Conservation (phyloP, 2,797 vertebrate species). For the Tamandua tetradactyla region DNA sequence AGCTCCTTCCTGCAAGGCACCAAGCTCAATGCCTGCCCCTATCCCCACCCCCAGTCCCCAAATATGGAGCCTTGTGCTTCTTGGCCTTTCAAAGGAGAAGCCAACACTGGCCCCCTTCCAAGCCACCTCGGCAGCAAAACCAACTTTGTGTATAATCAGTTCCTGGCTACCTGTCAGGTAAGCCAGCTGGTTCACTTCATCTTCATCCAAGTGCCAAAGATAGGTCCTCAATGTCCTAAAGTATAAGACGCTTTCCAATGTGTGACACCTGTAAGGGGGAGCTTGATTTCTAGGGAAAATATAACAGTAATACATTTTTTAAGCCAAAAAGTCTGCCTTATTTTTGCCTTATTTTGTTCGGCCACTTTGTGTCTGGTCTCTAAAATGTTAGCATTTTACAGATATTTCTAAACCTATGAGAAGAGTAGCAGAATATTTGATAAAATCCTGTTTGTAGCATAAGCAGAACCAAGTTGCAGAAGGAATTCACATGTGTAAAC, state of each 20-base stretch:
- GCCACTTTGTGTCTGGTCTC: neutral
- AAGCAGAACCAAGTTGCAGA: neutral
- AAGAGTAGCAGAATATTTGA: neutral
- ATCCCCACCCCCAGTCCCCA: too few relatives aligned
- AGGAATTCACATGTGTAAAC: too few relatives aligned
- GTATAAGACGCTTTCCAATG: neutral
- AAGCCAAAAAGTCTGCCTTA: neutral
- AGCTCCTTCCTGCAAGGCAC: neutral
- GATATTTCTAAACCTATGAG: neutral
- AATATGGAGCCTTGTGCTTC: too few relatives aligned
- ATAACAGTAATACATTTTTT: neutral
- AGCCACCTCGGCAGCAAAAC: neutral
- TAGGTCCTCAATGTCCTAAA: neutral
- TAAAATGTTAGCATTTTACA: too few relatives aligned
- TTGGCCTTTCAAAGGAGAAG: neutral
- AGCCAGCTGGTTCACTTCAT: neutral
- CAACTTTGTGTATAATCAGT: neutral
- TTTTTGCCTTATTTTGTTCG: neutral
- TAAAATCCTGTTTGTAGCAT: neutral
- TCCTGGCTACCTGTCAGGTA: neutral
- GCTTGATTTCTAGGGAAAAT: neutral
- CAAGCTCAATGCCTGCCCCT: too few relatives aligned
- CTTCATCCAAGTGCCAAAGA: rapidly evolving
- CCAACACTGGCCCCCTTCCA: neutral
- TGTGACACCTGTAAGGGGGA: neutral